Evolutionary conservation across 2,888 invertebrate genomes (phyloP).

Genomic region (Ophion costatus): DNA sequence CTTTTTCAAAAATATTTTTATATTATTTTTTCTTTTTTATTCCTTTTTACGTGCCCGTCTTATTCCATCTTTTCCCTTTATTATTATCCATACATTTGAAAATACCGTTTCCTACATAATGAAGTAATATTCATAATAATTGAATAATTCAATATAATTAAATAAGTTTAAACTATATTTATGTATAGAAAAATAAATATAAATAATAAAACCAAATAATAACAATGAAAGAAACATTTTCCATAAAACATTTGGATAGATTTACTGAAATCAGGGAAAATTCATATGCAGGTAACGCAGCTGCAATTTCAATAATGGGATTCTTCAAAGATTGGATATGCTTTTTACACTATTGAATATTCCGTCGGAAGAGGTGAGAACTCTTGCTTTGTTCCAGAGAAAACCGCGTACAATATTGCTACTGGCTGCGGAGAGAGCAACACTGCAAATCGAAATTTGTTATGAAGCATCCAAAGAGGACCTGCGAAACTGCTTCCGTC

Average conservation of each 20-base stretch:
- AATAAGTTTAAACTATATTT: too few relatives aligned
- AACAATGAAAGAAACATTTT: too few relatives aligned
- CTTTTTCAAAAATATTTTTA: too few relatives aligned
- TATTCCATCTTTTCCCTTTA: too few relatives aligned
- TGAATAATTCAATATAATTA: too few relatives aligned
- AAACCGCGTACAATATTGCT: slow-evolving; percentile 12
- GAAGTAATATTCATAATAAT: too few relatives aligned
- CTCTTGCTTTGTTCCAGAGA: not conserved
- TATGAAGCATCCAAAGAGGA: slow-evolving; percentile 51
- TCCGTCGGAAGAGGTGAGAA: not conserved
- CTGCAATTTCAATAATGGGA: not conserved
- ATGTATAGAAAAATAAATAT: too few relatives aligned
- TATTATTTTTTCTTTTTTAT: too few relatives aligned
- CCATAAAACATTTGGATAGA: not conserved
- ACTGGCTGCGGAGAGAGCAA: not conserved
- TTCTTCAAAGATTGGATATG: not conserved
- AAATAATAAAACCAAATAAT: too few relatives aligned
- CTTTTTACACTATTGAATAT: not conserved
- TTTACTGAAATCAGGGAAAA: not conserved
- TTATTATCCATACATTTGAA: too few relatives aligned
- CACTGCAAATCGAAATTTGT: slow-evolving; percentile 65
- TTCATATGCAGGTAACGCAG: not conserved
- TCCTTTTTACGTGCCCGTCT: too few relatives aligned
- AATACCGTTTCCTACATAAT: too few relatives aligned
- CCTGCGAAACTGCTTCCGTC: slow-evolving; percentile 38